A percentile compares a stretch with the other conserved stretches of the same genome.
These are phyloP conservation scores for Balaeniceps rex DNA, from an alignment of 2,113 vertebrate genomes.

Conservation along the genomic window DNA sequence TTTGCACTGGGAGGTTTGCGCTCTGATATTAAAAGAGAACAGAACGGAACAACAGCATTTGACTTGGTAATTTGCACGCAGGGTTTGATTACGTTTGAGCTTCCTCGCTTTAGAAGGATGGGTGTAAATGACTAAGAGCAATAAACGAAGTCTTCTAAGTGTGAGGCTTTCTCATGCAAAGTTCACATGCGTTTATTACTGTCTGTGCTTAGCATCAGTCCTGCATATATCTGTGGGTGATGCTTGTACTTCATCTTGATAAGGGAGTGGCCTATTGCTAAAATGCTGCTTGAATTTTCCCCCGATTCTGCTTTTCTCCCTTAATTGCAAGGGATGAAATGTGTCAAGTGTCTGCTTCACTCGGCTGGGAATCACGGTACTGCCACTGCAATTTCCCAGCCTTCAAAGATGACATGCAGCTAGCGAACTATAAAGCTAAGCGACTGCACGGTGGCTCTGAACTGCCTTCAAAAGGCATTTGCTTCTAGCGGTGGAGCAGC, in stretches of 20 bases:
- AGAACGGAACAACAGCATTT: neutral
- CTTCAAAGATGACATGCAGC: conserved; percentile 63
- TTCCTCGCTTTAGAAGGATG: neutral
- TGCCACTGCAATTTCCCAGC: conserved; percentile 59
- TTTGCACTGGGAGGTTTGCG: neutral
- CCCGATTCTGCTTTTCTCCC: conserved; percentile 16
- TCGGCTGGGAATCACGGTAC: conserved; percentile 43
- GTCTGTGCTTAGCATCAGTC: neutral
- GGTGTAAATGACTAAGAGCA: conserved; percentile 46
- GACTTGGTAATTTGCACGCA: conserved; percentile 40
- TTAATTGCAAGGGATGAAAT: conserved; percentile 60
- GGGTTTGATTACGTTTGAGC: conserved; percentile 37
- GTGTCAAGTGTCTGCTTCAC: conserved; percentile 48
- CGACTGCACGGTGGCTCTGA: conserved; percentile 38
- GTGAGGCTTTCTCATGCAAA: conserved; percentile 11
- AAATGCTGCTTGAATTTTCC: conserved; percentile 23
- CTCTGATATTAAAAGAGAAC: neutral
- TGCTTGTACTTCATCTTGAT: neutral
- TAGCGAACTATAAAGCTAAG: conserved; percentile 46
- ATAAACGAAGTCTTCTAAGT: neutral
- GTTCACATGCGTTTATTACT: conserved; percentile 19
- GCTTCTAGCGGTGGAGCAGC: conserved; percentile 7
- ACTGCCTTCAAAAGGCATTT: conserved; percentile 55
- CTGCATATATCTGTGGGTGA: neutral
- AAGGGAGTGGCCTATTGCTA: conserved; percentile 26